phyloP scores from a whole-genome alignment of 2,797 vertebrate species.

The Falco columbarius region DNA sequence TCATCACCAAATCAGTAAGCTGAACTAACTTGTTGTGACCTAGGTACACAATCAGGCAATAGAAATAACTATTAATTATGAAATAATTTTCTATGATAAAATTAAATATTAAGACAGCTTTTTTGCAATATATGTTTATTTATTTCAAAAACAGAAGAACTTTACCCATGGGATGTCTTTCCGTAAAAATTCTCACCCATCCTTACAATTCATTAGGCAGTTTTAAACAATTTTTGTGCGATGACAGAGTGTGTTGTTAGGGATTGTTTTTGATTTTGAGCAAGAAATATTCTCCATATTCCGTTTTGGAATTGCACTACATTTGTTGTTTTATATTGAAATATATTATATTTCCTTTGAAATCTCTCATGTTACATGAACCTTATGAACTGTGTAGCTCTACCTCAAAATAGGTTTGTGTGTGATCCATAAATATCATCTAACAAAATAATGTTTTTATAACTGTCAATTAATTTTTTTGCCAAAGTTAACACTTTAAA shows the following conservation, averaged over 20 bases:
- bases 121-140: background rate
- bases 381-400: conserved; percentile 1
- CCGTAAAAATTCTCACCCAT: background rate
- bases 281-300: background rate
- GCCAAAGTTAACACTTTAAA: conserved; percentile 72
- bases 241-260: background rate
- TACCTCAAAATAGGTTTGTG: conserved; percentile 58
- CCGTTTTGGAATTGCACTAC: conserved; percentile 1
- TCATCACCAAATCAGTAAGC: background rate
- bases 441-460: conserved; percentile 69
- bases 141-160: background rate
- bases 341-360: conserved; percentile 47
- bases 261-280: background rate
- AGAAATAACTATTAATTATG: background rate
- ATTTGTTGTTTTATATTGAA: conserved; percentile 27
- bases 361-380: conserved; percentile 45
- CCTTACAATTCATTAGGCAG: background rate
- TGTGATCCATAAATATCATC: conserved; percentile 60
- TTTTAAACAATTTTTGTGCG: background rate
- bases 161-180: background rate
- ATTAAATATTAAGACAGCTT: background rate
- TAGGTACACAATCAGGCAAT: background rate
- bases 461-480: conserved; percentile 65
- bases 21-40: background rate
- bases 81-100: background rate